Percentiles rank a stretch among this genome's conserved stretches.
Conservation (phyloP, 2,888 invertebrate genomes). For the Tenthredo livida region DNA sequence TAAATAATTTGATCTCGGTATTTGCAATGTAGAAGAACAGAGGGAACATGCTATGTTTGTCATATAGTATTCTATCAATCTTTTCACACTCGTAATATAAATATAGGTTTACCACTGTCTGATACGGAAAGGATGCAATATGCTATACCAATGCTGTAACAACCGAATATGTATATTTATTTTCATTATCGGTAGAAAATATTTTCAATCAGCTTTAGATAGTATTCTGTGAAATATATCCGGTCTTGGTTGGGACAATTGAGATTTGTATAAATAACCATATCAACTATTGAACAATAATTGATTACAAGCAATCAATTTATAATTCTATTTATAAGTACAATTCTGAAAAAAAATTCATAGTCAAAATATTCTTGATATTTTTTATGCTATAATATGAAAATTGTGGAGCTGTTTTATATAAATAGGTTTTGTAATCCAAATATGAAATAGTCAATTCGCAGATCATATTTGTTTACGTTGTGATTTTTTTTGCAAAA, state of each 20-base stretch:
- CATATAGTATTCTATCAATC: not conserved
- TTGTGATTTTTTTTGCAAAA: slow-evolving; percentile 8
- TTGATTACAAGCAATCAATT: slow-evolving; percentile 15
- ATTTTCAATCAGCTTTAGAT: not conserved
- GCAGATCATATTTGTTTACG: not conserved
- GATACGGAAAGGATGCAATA: not conserved
- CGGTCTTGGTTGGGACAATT: not conserved
- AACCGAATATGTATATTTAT: slow-evolving; percentile 16
- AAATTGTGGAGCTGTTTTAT: not conserved
- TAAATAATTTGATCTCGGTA: not conserved
- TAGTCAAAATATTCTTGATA: not conserved
- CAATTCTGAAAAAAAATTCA: not conserved
- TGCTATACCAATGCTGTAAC: not conserved
- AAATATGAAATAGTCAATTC: slow-evolving; percentile 16
- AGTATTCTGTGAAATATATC: slow-evolving; percentile 9
- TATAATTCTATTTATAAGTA: slow-evolving; percentile 10
- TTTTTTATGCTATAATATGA: not conserved
- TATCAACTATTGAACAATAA: not conserved
- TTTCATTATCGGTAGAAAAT: not conserved
- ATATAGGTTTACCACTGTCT: not conserved
- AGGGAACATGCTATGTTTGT: not conserved
- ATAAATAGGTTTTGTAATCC: not conserved
- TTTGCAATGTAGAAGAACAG: not conserved
- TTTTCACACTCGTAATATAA: not conserved
- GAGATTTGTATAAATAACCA: not conserved